A percentile compares a stretch with the other conserved stretches of the same genome.
Evolutionary conservation across 2,797 vertebrate species (phyloP).

Genomic region (Sus cebifrons): DNA sequence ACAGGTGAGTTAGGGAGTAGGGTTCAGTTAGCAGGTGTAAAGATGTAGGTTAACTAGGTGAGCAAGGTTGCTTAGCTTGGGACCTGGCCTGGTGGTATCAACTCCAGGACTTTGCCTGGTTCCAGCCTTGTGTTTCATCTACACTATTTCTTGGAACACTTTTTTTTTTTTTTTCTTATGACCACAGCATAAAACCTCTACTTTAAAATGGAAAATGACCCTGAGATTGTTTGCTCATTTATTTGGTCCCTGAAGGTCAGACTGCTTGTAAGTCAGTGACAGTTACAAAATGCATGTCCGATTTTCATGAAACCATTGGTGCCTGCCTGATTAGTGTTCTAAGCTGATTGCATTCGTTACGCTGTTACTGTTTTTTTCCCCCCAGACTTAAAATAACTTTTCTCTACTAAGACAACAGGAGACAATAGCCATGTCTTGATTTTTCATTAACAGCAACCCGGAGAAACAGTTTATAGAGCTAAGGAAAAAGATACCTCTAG

Average conservation of each 20-base stretch:
- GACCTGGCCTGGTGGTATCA: not conserved
- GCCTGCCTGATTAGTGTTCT: not conserved
- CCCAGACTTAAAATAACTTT: not conserved
- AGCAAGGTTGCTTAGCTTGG: not conserved
- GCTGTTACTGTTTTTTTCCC: not conserved
- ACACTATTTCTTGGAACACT: not conserved
- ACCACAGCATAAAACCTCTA: not conserved
- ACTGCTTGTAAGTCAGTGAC: slow-evolving; percentile 27
- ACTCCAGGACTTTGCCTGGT: not conserved
- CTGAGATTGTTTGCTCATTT: slow-evolving; percentile 59
- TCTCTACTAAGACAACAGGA: not conserved
- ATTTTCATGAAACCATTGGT: not conserved
- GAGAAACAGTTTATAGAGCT: not conserved
- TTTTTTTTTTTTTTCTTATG: not conserved
- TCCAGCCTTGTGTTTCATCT: not conserved
- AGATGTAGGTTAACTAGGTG: not conserved
- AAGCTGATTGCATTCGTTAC: not conserved
- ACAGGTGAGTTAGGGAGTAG: not conserved
- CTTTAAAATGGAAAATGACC: slow-evolving; percentile 27
- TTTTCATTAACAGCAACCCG: not conserved
- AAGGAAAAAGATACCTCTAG: not conserved
- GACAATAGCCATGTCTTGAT: not conserved
- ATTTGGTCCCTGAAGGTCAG: slow-evolving; percentile 52
- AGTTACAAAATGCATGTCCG: not conserved
- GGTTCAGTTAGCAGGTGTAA: not conserved